Evolutionary conservation across 2,797 vertebrate genomes (phyloP), one percentile per base, ranked within the genome.

Genomic region (Tenualosa thibaudeaui): DNA sequence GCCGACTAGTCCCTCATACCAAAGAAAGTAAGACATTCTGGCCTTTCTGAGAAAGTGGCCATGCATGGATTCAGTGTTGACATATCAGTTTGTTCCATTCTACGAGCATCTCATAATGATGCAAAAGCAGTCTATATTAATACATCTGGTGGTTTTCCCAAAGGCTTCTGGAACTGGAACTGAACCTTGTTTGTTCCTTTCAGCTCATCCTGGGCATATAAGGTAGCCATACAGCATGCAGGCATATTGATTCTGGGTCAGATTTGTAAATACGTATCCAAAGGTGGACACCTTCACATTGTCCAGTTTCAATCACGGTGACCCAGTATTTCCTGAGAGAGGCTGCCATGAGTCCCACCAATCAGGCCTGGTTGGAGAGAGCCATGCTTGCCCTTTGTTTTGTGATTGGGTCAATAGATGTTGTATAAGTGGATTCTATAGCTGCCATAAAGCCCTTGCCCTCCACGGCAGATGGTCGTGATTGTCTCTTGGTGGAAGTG

Each of bases 341-440:
- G 5, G 13, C 7, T 22, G 15, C 50, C 50, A 10, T 0, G 17
- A 22, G 68, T 19, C 71, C 37, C 17, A 19, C 15, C 5, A 17
- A 43, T 0, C 0, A 78, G 40, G 71, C 5, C 71, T 43, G 19
- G 15, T 17, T 43, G 40, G 37, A 78, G 71, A 40, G 17, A 22
- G 40, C 71, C 71, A 75, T 75, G 68, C 15, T 75, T 75, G 31
- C 68, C 68, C 31, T 78, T 46, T 78, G 71, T 78, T 46, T 78
- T 78, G 40, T 43, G 37, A 78, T 78, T 78, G 71, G 71, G 71
- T 78, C 71, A 78, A 78, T 78, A 78, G 37, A 43, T 17, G 71
- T 78, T 78, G 71, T 78, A 43, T 78, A 78, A 78, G 71, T 78
- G 71, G 37, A 22, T 46, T 78, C 71, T 78, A 78, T 46, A 78